Evolutionary conservation across 2,113 vertebrate genomes (phyloP), one percentile per base, ranked within the genome.

Genomic region (Halichoeres trimaculatus): DNA sequence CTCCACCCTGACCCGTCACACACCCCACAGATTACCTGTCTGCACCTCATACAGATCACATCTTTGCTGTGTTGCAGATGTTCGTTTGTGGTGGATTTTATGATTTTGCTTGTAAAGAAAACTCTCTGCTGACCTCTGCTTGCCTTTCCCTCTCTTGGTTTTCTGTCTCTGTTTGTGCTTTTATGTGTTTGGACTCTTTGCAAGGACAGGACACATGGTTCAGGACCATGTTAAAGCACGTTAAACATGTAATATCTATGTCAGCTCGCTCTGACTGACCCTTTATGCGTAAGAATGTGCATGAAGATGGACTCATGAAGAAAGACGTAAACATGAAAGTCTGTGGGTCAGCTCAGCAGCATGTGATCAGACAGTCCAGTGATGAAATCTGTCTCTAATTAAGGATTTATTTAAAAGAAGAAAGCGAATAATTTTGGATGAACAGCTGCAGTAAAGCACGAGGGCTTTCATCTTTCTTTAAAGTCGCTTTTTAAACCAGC

Each of bases 161-260:
- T 48, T 54, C 17, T 23, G 20, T 59, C 20, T 59, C 3, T 43
- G 38, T 11, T 40, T 13, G 16, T 43, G 14, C 6, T 30, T 30
- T 43, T 2, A 16, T 43, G 13, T 43, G 34, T 41, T 17, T 41
- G 63, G 23, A 14, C 19, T 1, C 26, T 47, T 52, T 67, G 62
- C 53, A 64, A 55, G 51, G 59, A 54, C 17, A 69, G 56, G 20
- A 38, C 54, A 68, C 16, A 58, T 8, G 10, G 50, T 47, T 35
- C 43, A 14, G 16, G 40, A 5, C 16, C 19, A 59, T 16, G 30
- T 22, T 17, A 57, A 2, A 2, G 19, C 54, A 52, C 52, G 16
- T 64, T 53, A 22, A 30, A 58, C 2, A 34, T 76, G 10, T 5
- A 22, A 13, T 20, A 22, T 43, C 17, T 20, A 0, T 17, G 8